Base-by-base conservation (phyloP, 2,888 invertebrate genomes). In the Dromius quadrimaculatus region DNA sequence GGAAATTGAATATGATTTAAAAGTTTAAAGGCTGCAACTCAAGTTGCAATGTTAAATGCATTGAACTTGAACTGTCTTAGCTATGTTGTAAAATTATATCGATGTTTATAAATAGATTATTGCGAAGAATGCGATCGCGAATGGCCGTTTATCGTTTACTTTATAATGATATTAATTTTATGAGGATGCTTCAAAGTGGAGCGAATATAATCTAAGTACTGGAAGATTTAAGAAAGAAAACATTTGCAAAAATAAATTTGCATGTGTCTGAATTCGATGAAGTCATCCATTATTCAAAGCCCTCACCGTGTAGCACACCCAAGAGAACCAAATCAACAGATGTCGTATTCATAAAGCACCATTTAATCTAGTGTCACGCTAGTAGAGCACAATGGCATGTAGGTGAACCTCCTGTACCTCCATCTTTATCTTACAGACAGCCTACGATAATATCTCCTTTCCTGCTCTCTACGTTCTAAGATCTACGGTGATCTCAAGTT, bases 31-130 rank as follows among this genome's bases (percentile, higher is more conserved):
- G 11, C 28, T 54, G 28, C 43, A 28, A 8, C 4, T 54, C 50
- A 54, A 54, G 50, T 54, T 54, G 50, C 50, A 54, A 54, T 54
- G 50, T 54, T 54, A 28, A 17, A 54, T 54, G 50, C 50, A 54
- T 28, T 28, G 50, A 54, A 54, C 50, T 54, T 54, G 50, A 54
- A 54, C 50, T 23, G 28, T 54, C 23, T 15, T 3, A 15, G 13
- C 11, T 13, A 4, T 41, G 41, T 41, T 15, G 15, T 54, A 13
- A 54, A 41, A 54, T 15, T 28, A 47, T 54, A 28, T 54, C 28
- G 9, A 28, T 54, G 50, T 54, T 54, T 54, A 54, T 54, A 54
- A 54, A 54, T 28, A 54, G 50, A 54, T 19, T 28, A 5, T 28
- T 28, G 28, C 11, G 11, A 36, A 36, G n/a, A 11, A 6, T n/a